Conservation (phyloP, 2,113 vertebrate species). For the Spermophilus dauricus region DNA sequence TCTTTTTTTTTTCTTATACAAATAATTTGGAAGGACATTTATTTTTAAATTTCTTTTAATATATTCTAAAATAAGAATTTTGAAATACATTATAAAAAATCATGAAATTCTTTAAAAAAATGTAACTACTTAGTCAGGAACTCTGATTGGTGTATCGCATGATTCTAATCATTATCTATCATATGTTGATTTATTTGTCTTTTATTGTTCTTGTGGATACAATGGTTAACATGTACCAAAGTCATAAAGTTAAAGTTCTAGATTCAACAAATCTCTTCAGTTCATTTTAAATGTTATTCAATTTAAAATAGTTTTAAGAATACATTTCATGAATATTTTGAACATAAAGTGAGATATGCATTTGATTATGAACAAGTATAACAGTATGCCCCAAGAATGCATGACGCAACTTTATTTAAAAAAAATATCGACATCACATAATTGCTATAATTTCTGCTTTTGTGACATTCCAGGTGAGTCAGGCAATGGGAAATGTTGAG, state of each 20-base stretch:
- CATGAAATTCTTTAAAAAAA: not conserved
- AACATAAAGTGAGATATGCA: not conserved
- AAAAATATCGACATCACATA: not conserved
- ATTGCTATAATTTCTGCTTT: constrained; percentile 20
- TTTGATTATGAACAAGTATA: not conserved
- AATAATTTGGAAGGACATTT: not conserved
- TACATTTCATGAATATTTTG: constrained; percentile 42
- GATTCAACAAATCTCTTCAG: not conserved
- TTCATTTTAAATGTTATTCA: constrained; percentile 20
- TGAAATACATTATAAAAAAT: not conserved
- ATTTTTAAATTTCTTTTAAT: not conserved
- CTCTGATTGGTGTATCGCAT: not conserved
- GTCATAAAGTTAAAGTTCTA: not conserved
- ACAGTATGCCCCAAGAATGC: not conserved
- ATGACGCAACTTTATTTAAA: not conserved
- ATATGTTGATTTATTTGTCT: not conserved
- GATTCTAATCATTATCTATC: not conserved
- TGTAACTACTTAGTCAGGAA: not conserved
- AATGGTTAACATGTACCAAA: not conserved
- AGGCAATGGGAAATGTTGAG: not conserved
- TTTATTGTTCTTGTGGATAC: not conserved
- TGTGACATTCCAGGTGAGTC: not conserved
- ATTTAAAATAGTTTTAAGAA: constrained; percentile 50
- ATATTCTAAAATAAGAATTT: constrained; percentile 27
- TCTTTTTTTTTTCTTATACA: constrained; percentile 1